phyloP scores from a whole-genome alignment of 1,140 invertebrate genomes.

The Oreohelix idahoensis region DNA sequence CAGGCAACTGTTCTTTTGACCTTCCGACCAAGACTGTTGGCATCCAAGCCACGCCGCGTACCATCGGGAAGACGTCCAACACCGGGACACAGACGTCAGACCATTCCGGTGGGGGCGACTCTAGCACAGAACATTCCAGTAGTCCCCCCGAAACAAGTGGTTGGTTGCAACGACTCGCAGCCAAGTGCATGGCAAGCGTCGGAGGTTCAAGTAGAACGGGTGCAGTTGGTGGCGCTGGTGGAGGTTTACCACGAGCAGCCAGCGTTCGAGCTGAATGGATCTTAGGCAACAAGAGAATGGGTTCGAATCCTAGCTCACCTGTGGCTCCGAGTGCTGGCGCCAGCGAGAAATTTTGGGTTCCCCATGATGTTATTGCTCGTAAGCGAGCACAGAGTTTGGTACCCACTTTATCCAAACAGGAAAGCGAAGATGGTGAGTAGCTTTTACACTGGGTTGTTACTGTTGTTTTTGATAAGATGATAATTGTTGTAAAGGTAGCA shows the following conservation, averaged over 20 bases:
- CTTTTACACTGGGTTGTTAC: no score
- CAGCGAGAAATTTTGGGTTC: conserved; percentile 65
- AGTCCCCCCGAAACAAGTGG: conserved; percentile 20
- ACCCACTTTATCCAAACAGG: conserved; percentile 52
- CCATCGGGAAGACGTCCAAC: conserved; percentile 40
- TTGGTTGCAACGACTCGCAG: conserved; percentile 39
- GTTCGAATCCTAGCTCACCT: conserved; percentile 52
- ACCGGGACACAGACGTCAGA: conserved; percentile 34
- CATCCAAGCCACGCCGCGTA: conserved; percentile 33
- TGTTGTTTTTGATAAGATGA: no score
- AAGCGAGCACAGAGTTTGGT: conserved; percentile 64
- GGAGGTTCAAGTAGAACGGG: conserved; percentile 3
- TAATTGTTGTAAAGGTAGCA: no score
- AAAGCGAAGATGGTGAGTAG: conserved; percentile 60
- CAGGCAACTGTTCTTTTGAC: conserved; percentile 34
- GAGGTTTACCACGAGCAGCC: conserved; percentile 34
- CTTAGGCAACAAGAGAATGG: conserved; percentile 52
- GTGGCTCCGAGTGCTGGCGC: conserved; percentile 50
- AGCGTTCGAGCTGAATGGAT: conserved; percentile 52
- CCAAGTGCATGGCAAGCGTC: conserved; percentile 47
- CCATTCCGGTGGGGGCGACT: not conserved
- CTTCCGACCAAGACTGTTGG: conserved; percentile 38
- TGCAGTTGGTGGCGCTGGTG: not conserved
- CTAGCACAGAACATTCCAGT: not conserved
- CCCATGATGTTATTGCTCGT: conserved; percentile 55